Base-by-base conservation (phyloP, 1,140 invertebrate species). In the Sesamia nonagrioides region DNA sequence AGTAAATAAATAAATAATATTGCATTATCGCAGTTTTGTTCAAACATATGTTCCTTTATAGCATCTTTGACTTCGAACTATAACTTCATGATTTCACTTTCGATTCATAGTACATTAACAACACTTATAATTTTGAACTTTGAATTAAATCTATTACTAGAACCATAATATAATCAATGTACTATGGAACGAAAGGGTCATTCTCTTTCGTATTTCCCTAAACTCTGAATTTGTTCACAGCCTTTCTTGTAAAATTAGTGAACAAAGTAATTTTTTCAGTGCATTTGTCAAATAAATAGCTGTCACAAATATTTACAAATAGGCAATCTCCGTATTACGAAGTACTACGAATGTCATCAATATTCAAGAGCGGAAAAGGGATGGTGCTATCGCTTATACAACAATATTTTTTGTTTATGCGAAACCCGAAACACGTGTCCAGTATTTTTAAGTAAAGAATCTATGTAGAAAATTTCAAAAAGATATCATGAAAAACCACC, bases 171-270 rank as follows among this genome's bases (percentile, higher is more conserved):
- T 50, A n/a, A 50, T 50, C 45, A 50, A 66, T 66, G 61, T 37
- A 61, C 60, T 40, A 4, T 42, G 17, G 60, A 13, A 66, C 8
- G 5, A 40, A 42, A 66, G 37, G 9, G n/a, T 42, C 3, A 17
- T 6, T 3, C 37, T 66, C 37, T 21, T 27, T 9, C 61, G 17
- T 21, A 6, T 42, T 48, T 48, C 45, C 33, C 18, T 45, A 15
- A 50, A 21, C 11, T 21, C 40, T 17, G 6, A 21, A 68, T 48
- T 71, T 90, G 88, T 88, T 91, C 89, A 92, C 91, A 92, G 91
- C 90, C 91, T 83, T 88, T 86, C 77, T 79, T 77, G 75, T 75
- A 58, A 45, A 63, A 79, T 78, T 83, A 79, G 86, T 88, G 84
- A 91, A 89, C 88, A 91, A 88, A 86, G 72, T 80, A 77, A 61